Conservation (phyloP, 2,888 invertebrate species). For the Hyppa rectilinea region DNA sequence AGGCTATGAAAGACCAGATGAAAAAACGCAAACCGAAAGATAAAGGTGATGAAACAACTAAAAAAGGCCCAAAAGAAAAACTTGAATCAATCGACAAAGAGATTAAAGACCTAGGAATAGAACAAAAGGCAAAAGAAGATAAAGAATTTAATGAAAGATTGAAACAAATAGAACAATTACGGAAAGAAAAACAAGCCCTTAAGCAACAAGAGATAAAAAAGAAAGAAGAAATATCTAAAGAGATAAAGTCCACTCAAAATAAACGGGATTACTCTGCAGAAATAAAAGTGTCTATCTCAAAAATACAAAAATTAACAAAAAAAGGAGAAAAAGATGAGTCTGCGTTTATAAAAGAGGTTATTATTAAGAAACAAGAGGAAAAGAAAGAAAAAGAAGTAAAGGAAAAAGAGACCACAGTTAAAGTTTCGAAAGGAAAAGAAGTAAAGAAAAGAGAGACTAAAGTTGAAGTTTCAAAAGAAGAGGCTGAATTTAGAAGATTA, state of each 20-base stretch:
- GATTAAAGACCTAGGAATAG: slow-evolving; percentile 6
- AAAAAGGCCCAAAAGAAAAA: slow-evolving; percentile 4
- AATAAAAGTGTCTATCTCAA: neutral
- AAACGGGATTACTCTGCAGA: neutral
- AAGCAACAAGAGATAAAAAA: slow-evolving; percentile 4
- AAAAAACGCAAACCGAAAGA: neutral
- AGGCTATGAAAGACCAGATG: neutral
- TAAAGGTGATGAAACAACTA: slow-evolving; percentile 8
- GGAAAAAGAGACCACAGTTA: neutral
- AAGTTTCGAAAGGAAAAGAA: neutral
- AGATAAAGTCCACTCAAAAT: neutral
- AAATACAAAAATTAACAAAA: neutral
- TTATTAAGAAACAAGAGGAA: neutral
- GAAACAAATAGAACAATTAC: neutral
- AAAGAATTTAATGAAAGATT: neutral
- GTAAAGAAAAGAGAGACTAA: neutral
- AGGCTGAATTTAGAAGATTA: slow-evolving; percentile 24
- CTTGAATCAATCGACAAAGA: slow-evolving; percentile 13
- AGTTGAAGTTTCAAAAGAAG: neutral
- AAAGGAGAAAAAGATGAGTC: neutral
- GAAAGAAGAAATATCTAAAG: neutral
- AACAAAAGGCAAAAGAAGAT: slow-evolving; percentile 24
- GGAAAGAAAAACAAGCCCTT: slow-evolving; percentile 16
- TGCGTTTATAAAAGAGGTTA: neutral
- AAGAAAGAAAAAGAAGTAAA: neutral